Evolutionary conservation across 2,113 vertebrate species (phyloP).

Genomic region (Sus scrofa): DNA sequence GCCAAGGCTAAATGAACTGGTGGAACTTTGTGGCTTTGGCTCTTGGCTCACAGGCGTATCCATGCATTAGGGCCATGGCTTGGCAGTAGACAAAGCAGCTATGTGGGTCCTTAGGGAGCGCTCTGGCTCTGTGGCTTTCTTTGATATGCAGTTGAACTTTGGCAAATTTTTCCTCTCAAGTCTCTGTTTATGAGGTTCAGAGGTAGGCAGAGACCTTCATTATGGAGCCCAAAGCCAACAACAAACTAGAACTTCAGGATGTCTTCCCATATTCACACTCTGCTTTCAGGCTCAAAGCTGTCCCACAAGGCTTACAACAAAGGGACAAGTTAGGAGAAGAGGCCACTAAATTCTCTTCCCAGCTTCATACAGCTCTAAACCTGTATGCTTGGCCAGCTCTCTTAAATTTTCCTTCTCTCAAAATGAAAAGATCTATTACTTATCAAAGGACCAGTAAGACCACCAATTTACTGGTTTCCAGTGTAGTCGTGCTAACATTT

Average conservation of each 20-base stretch:
- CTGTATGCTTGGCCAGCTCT: background rate
- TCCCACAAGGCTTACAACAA: slow-evolving; percentile 15
- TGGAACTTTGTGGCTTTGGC: slow-evolving; percentile 78
- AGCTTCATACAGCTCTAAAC: background rate
- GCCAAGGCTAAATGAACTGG: slow-evolving; percentile 73
- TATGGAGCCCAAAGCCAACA: slow-evolving; percentile 75
- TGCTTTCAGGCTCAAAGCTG: slow-evolving; percentile 43
- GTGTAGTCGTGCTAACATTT: background rate
- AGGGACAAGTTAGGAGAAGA: slow-evolving; percentile 14
- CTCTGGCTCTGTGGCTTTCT: slow-evolving; percentile 79
- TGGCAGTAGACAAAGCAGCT: slow-evolving; percentile 75
- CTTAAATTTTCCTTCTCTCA: background rate
- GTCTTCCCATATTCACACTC: slow-evolving; percentile 68
- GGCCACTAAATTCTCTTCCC: slow-evolving; percentile 16
- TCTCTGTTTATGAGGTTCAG: slow-evolving; percentile 78
- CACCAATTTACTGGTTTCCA: background rate
- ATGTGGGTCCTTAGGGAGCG: slow-evolving; percentile 75
- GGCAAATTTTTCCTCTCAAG: slow-evolving; percentile 80
- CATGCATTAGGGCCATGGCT: slow-evolving; percentile 65
- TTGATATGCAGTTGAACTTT: slow-evolving; percentile 83
- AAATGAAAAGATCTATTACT: slow-evolving; percentile 20
- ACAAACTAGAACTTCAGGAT: slow-evolving; percentile 51
- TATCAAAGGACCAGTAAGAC: background rate
- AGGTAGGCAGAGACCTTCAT: slow-evolving; percentile 73
- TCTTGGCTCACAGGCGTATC: slow-evolving; percentile 69